phyloP scores from a whole-genome alignment of 2,888 invertebrate species.

The Phrixothrix hirtus region DNA sequence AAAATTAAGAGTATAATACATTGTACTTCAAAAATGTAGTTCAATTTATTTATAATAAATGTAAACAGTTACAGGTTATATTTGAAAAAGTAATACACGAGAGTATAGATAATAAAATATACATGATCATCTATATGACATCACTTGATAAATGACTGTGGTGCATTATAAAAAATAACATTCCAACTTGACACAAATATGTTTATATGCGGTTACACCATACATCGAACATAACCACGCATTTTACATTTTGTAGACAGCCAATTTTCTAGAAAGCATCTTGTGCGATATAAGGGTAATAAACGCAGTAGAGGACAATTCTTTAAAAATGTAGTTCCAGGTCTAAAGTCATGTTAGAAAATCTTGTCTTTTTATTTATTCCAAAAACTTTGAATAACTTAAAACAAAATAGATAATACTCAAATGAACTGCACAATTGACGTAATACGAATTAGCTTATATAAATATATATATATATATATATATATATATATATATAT shows the following conservation, averaged over 20 bases:
- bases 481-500: no score
- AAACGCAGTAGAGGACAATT: constrained; percentile 49
- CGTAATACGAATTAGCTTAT: no score
- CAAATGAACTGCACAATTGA: no score
- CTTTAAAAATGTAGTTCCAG: constrained; percentile 52
- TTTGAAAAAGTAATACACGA: constrained; percentile 9
- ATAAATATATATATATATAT: no score
- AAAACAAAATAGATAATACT: no score
- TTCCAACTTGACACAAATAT: constrained; percentile 38
- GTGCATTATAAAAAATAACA: constrained; percentile 37
- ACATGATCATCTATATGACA: constrained; percentile 28
- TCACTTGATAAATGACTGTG: constrained; percentile 36
- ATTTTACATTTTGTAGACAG: constrained; percentile 42
- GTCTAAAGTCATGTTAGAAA: constrained; percentile 39
- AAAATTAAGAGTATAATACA: no score
- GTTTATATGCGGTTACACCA: constrained; percentile 34
- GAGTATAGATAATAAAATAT: constrained; percentile 31
- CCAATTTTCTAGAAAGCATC: constrained; percentile 54
- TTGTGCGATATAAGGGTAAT: constrained; percentile 47
- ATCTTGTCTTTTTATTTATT: constrained; percentile 42
- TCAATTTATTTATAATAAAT: not conserved
- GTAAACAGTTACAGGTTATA: not conserved
- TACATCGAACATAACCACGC: constrained; percentile 32
- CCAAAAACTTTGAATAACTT: no score
- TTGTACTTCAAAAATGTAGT: not conserved